Percentiles rank a stretch among this genome's conserved stretches.
These are phyloP conservation scores for Muraenolepis orangiensis DNA, from an alignment of 2,797 vertebrate species.

Conservation along the genomic window DNA sequence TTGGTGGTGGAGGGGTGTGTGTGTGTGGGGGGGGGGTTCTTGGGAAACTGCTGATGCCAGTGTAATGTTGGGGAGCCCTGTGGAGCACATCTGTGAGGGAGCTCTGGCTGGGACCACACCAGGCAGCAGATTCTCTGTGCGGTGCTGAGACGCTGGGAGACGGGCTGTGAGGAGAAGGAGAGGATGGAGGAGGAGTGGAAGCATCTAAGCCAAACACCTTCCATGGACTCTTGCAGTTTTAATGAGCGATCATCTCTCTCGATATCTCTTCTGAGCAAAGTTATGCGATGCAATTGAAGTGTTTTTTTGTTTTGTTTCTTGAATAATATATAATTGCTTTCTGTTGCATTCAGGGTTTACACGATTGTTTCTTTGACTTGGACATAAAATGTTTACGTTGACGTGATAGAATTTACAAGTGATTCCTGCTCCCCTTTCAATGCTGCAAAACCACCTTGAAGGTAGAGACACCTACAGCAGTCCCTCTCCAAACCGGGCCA, in stretches of 20 bases:
- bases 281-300: too few relatives aligned
- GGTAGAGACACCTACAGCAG: constrained; percentile 12
- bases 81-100: constrained; percentile 76
- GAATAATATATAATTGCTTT: too few relatives aligned
- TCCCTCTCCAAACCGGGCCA: too few relatives aligned
- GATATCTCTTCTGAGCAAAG: neutral
- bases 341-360: too few relatives aligned
- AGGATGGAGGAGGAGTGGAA: too few relatives aligned
- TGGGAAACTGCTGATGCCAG: constrained; percentile 70
- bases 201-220: neutral
- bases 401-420: too few relatives aligned
- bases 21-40: neutral
- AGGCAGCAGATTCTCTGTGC: constrained; percentile 16
- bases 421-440: too few relatives aligned
- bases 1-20: too few relatives aligned
- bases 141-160: neutral
- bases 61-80: constrained; percentile 67
- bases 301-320: neutral
- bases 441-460: neutral
- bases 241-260: neutral
- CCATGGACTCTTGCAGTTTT: neutral
- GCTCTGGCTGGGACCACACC: constrained; percentile 54
- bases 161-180: too few relatives aligned
- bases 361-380: too few relatives aligned
- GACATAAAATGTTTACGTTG: too few relatives aligned